A percentile compares a stretch with the other conserved stretches of the same genome.
phyloP scores from a whole-genome alignment of 2,888 invertebrate genomes.

The Metalampra italica region DNA sequence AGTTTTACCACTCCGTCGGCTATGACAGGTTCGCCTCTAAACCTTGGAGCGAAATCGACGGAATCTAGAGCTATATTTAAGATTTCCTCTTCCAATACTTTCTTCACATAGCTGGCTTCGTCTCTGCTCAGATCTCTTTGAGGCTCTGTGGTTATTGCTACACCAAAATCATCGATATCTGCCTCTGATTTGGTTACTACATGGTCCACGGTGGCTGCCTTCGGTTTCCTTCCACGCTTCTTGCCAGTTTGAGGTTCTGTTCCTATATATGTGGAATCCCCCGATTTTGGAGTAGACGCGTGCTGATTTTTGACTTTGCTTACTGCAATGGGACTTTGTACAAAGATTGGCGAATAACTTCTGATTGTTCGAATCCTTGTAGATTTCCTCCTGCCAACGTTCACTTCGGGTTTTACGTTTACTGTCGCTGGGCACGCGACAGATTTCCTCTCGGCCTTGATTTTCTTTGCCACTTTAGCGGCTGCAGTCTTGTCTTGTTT shows the following conservation, averaged over 20 bases:
- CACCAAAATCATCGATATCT: neutral
- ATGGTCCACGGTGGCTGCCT: neutral
- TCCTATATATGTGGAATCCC: no score
- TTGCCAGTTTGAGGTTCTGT: neutral
- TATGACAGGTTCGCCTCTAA: slow-evolving; percentile 4
- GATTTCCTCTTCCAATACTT: neutral
- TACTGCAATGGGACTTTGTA: neutral
- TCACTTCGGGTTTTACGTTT: neutral
- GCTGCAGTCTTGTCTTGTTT: no score
- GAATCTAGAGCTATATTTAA: neutral
- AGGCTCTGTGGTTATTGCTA: neutral
- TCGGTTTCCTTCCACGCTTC: neutral
- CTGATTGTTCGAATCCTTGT: neutral
- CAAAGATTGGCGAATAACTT: no score
- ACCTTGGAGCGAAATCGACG: neutral
- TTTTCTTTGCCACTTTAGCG: no score
- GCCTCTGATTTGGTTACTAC: neutral
- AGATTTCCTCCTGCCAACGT: neutral
- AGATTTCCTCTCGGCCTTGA: no score
- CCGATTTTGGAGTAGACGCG: neutral
- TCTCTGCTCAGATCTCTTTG: neutral
- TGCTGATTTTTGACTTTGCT: neutral
- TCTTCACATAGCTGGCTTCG: neutral
- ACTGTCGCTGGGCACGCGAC: no score
- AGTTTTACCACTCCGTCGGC: slow-evolving; percentile 4